phyloP scores from a whole-genome alignment of 1,140 invertebrate species.

The Belonocnema kinseyi region DNA sequence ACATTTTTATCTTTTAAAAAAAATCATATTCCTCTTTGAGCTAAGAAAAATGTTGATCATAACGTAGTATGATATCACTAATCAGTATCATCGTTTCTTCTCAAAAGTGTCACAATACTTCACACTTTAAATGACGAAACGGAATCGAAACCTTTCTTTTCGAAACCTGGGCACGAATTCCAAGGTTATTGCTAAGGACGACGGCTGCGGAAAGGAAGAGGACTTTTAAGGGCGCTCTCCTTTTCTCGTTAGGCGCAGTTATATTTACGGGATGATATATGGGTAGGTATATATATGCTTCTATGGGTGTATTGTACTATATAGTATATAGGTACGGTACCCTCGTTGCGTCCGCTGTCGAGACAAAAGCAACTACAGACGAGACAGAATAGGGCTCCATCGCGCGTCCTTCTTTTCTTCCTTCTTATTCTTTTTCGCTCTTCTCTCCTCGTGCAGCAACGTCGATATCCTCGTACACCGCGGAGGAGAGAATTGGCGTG shows the following conservation, averaged over 20 bases:
- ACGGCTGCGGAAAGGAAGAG: conserved; percentile 20
- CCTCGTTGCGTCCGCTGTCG: conserved; percentile 43
- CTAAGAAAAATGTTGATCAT: too few species aligned
- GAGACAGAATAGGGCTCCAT: conserved; percentile 48
- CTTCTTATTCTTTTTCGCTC: conserved; percentile 44
- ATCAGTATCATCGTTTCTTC: too few species aligned
- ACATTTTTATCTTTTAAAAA: too few species aligned
- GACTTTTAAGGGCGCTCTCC: conserved; percentile 38
- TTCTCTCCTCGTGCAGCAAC: conserved; percentile 47
- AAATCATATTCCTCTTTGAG: too few species aligned
- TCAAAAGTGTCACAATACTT: neutral
- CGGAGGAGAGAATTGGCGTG: conserved; percentile 54
- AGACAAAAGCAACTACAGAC: conserved; percentile 60
- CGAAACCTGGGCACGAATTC: too few species aligned
- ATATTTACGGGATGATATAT: conserved; percentile 44
- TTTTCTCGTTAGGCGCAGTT: conserved; percentile 42
- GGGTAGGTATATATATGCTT: conserved; percentile 34
- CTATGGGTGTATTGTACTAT: neutral
- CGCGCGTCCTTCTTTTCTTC: conserved; percentile 44
- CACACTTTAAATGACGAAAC: neutral
- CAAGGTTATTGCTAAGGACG: neutral
- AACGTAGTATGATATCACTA: too few species aligned
- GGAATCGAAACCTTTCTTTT: too few species aligned
- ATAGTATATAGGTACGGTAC: conserved; percentile 5
- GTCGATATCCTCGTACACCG: conserved; percentile 59